Evolutionary conservation across 2,797 vertebrate genomes (phyloP), one percentile per base, ranked within the genome.

Genomic region (Kryptolebias ocellatus): DNA sequence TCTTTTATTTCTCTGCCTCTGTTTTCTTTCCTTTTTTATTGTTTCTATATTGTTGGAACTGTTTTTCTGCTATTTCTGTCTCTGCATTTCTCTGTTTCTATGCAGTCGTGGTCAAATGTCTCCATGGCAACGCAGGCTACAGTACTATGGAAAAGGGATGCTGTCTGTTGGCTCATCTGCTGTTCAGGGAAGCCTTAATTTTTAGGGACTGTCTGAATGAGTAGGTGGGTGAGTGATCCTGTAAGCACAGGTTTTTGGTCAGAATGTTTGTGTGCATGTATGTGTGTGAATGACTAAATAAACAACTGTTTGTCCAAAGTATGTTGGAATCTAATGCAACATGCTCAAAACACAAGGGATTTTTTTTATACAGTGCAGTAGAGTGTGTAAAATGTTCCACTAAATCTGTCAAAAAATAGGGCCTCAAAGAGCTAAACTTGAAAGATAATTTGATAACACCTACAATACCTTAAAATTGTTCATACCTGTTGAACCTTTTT

Each of bases 61-160:
- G 58, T 60, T 46, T 67, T 45, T 17, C 15, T 60, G 53, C 24
- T 3, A 20, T 67, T 67, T 52, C 59, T 73, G 70, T 80, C 63
- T 76, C 60, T 55, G 20, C 70, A 2, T 20, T 70, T 20, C 75
- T 73, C 56, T 64, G 73, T 61, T 58, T 79, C 70, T 17, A 5
- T 45, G 76, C 53, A 28, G 59, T 59, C 58, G 2, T 52, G 65
- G 72, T 72, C 76, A 72, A 64, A 78, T 61, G 79, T 91, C 78
- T 83, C 90, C 78, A 87, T 91, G 83, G 87, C 70, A 88, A 92
- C 90, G 18, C 49, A 18, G 54, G 42, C 67, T 53, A 24, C 53
- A 29, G 28, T n/a, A 10, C 72, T 55, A 64, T 17, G 59, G 58
- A 65, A 72, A 57, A 67, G 77, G 79, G 53, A 63, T 53, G 63